These are phyloP conservation scores for Hemibagrus guttatus DNA, from an alignment of 2,797 vertebrate species.

Conservation along the genomic window DNA sequence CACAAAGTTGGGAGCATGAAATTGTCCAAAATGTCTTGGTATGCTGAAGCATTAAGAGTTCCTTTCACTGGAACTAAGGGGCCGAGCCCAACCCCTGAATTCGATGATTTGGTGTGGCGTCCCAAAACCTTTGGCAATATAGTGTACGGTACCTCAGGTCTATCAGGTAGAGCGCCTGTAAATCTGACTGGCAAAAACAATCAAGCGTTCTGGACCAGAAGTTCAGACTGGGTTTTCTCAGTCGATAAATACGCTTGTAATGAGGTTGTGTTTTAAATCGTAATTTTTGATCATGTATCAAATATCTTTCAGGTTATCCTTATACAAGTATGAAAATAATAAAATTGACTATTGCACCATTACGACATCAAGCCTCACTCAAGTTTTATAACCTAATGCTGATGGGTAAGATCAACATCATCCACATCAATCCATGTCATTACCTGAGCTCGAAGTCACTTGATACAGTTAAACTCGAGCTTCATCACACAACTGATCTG, in stretches of 20 bases:
- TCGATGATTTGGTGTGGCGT: too few relatives aligned
- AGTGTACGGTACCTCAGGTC: too few relatives aligned
- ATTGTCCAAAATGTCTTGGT: too few relatives aligned
- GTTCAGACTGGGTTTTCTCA: not conserved
- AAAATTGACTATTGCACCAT: not conserved
- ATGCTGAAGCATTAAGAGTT: too few relatives aligned
- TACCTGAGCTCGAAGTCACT: not conserved
- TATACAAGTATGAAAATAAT: not conserved
- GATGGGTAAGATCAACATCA: not conserved
- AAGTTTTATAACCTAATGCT: not conserved
- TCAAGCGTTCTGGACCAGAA: not conserved
- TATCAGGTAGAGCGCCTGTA: slow-evolving; percentile 21
- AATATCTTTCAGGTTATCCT: not conserved
- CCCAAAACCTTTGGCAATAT: too few relatives aligned
- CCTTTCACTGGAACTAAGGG: too few relatives aligned
- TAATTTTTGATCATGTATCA: not conserved
- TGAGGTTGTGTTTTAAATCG: not conserved
- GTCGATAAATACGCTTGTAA: not conserved
- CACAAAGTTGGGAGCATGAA: too few relatives aligned
- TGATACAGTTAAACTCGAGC: not conserved
- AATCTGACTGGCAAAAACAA: not conserved
- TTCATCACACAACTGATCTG: not conserved
- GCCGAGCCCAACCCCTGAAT: too few relatives aligned
- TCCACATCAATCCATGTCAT: not conserved
- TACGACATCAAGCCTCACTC: not conserved